Base-by-base conservation (phyloP, 2,113 vertebrate genomes). In the Perca flavescens region DNA sequence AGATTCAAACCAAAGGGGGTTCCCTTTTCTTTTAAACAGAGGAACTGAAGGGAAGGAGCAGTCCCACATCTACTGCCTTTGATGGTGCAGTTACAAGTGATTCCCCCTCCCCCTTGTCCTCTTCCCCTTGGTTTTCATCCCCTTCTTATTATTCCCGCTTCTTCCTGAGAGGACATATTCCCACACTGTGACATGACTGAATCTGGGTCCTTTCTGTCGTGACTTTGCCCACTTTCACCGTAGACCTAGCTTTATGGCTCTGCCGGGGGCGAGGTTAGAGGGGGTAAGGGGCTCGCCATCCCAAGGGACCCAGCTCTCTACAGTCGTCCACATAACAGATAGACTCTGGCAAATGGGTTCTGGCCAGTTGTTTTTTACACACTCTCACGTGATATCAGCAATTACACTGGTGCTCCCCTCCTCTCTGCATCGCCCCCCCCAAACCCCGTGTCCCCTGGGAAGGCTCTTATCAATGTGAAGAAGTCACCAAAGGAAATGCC, bases 401-500 rank as follows among this genome's bases (percentile, higher is more conserved):
- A 88, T 93, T 90, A 89, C 46, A 67, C 63, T 71, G 80, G 74
- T 67, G 43, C 69, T 28, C 78, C 74, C 74, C 74, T 25, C 25
- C 25, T 25, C 25, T 25, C 25, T 25, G 25, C 25, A 25, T 25
- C 25, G 1, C 25, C 25, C 25, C 21, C 79, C 50, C 61, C 76
- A n/a, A n/a, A 69, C 36, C 60, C 56, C 13, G 10, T 58, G 31
- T 65, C 86, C 85, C 85, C 79, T 53, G 88, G 83, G 90, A 90
- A 36, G 25, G 31, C 75, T 76, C 91, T 95, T 95, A 95, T 96
- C 95, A 91, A 91, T 92, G 86, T 90, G 86, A 86, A 94, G 92
- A 94, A 94, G 93, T 90, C 93, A 90, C 91, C 89, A 79, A 87
- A 95, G 95, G 95, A 96, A 96, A 96, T 96, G 92, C 94, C 95